Evolutionary conservation across 92 coral and sea anemone species (phyloP).

Genomic region (Meandrina meandrites): DNA sequence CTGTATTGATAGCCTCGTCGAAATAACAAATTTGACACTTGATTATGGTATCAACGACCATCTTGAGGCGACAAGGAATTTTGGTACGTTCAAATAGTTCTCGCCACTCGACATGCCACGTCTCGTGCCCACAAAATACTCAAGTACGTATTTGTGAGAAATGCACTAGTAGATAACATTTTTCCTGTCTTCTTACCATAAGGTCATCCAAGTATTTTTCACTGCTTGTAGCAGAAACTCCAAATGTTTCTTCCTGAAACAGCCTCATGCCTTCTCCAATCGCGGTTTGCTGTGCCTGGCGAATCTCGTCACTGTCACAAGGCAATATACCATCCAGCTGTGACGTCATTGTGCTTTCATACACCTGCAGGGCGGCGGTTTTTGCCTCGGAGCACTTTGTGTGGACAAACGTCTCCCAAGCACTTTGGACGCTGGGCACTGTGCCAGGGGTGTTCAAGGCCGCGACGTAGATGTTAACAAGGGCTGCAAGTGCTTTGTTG

Average conservation of each 20-base stretch:
- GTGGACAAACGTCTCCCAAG: slow-evolving; percentile 69
- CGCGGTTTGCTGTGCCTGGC: slow-evolving; percentile 50
- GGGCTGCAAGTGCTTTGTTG: slow-evolving; percentile 60
- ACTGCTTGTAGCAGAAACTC: slow-evolving; percentile 50
- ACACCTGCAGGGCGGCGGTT: slow-evolving; percentile 42
- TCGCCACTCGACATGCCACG: no score
- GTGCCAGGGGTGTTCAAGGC: slow-evolving; percentile 81
- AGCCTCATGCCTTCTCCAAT: slow-evolving; percentile 34
- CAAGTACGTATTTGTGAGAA: no score
- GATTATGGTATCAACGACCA: not conserved
- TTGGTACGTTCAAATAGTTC: no score
- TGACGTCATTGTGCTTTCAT: slow-evolving; percentile 41
- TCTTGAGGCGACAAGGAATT: no score
- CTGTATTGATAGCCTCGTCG: not conserved
- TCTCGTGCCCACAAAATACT: no score
- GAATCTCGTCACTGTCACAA: slow-evolving; percentile 52
- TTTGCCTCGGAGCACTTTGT: slow-evolving; percentile 62
- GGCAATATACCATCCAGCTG: slow-evolving; percentile 44
- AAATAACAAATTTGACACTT: not conserved
- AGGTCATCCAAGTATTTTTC: slow-evolving; percentile 58
- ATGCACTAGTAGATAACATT: no score
- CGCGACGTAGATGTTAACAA: slow-evolving; percentile 66
- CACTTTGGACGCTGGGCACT: slow-evolving; percentile 67
- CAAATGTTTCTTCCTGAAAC: slow-evolving; percentile 50
- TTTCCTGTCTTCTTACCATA: slow-evolving; percentile 27